Base-by-base conservation (phyloP, 2,888 invertebrate genomes). In the Dicroscelio sp. region DNA sequence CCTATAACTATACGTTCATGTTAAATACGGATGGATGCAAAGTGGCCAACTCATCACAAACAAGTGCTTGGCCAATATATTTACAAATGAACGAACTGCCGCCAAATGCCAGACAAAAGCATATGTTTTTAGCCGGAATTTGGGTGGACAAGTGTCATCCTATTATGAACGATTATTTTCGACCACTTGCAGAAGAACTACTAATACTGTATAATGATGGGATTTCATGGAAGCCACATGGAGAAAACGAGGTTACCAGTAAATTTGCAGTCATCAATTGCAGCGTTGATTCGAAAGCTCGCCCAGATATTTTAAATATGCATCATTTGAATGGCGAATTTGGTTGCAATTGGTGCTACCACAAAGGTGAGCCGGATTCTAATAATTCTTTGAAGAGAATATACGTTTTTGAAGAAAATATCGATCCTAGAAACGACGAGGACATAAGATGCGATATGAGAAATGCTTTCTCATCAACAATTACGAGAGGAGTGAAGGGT, bases 101-200 rank as follows among this genome's bases (percentile, higher is more conserved):
- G 23, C 90, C 90, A 5, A 58, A 73, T 58, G 8, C 67, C 6
- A 63, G 91, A 14, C 52, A 84, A 55, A 79, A 69, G 55, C 55
- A 92, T 48, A 80, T 88, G 60, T 20, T 92, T 27, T 69, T 90
- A n/a, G 84, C 80, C 6, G 88, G 71, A 14, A 52, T 92, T 86
- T 90, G 71, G 80, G 85, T 92, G 30, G 89, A 80, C 27, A 58
- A 65, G 2, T 35, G 71, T 38, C 87, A 91, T 82, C 92, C 90
- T 6, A 43, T 78, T 17, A 31, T 84, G 33, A 88, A 71, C 20
- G 27, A 48, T 48, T 65, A 48, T 48, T 79, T 38, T 31, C 63
- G 65, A 30, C 78, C 78, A 12, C 12, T 79, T 3, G 12, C 65
- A 17, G 35, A 23, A 14, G 78, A 65, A 48, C 30, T 65, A 27